These are phyloP conservation scores for Albula glossodonta DNA, from an alignment of 2,113 vertebrate species.

Conservation along the genomic window DNA sequence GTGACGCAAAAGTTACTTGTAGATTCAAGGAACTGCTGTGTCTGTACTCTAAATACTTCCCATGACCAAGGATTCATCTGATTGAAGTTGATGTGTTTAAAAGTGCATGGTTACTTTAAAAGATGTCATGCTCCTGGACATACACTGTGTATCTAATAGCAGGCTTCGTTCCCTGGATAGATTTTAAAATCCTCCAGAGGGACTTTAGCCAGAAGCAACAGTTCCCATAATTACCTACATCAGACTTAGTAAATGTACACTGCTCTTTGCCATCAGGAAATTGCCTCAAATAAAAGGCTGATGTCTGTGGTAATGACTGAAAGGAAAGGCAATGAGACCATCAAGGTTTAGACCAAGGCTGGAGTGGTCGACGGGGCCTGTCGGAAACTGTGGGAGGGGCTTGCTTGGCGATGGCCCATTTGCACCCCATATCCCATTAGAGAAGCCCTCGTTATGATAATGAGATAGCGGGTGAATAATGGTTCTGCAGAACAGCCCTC, in stretches of 20 bases:
- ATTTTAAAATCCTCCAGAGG: background rate
- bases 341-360: background rate
- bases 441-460: constrained; percentile 38
- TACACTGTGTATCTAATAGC: no score
- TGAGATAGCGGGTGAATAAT: constrained; percentile 37
- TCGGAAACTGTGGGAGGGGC: background rate
- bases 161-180: background rate
- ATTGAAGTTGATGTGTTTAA: no score
- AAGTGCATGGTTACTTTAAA: no score
- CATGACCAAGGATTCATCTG: no score
- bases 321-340: background rate
- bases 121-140: no score
- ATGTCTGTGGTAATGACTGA: constrained; percentile 16
- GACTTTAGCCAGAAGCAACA: background rate
- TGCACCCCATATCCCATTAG: constrained; percentile 19
- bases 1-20: no score
- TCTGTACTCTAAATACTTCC: no score
- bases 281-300: constrained; percentile 20
- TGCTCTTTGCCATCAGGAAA: constrained; percentile 21
- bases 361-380: no score
- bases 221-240: constrained; percentile 25
- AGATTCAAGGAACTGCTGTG: no score
- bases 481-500: constrained; percentile 25
- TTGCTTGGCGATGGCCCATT: background rate
- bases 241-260: constrained; percentile 10